Base-by-base conservation (phyloP, 2,113 vertebrate species). In the Numenius arquata region DNA sequence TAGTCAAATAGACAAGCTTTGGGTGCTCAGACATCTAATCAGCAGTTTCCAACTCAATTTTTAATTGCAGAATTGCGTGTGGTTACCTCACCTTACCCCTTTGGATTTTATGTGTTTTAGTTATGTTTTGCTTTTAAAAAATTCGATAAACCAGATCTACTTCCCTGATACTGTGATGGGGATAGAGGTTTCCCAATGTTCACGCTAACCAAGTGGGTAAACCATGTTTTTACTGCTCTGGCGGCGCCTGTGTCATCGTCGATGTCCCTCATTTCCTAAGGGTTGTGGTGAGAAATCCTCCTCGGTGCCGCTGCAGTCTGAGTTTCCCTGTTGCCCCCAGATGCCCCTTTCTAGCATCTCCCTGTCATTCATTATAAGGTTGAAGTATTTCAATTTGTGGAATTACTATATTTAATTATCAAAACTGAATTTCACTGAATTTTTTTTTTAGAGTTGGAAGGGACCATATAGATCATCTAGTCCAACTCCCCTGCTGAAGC, bases 251-350 rank as follows among this genome's bases (percentile, higher is more conserved):
- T 59, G 67, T 55, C 2, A 1, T n/a, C 4, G 5, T 70, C 63
- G 59, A 32, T 1, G 1, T 22, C 43, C 48, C 15, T 43, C 0
- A 1, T 61, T 87, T 81, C 36, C n/a, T 22, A 16, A 50, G 17
- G 55, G 22, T 13, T 74, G 67, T 3, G 2, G 4, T 8, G 32
- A 36, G 26, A 32, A 53, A 4, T 5, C 0, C 0, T 17, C 1
- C 21, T 67, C 0, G 0, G 59, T 3, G 0, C 25, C 0, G 1
- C 30, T 40, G 30, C 27, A n/a, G 10, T 70, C 50, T 16, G 40
- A 4, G 2, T 22, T 78, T 48, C 7, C 50, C 67, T 45, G 1
- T 53, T 90, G 17, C 58, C 45, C 53, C 14, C 43, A 16, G 1
- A 0, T 3, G 3, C 34, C 23, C 7, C 21, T 52, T 70, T 67